Evolutionary conservation across 2,113 vertebrate species (phyloP).

Genomic region (Seriola aureovittata): DNA sequence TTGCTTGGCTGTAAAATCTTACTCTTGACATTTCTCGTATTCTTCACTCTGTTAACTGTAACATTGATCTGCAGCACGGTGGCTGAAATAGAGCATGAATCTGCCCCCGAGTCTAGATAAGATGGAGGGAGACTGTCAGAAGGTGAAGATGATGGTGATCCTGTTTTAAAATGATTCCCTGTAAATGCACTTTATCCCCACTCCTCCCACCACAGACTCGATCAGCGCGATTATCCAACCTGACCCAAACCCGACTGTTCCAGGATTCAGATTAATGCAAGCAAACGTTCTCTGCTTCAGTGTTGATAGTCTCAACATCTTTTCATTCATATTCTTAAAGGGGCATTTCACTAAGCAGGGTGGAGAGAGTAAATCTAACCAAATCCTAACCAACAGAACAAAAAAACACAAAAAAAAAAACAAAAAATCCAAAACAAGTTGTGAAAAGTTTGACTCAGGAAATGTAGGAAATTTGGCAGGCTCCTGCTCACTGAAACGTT

Average conservation of each 20-base stretch:
- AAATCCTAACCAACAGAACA: slow-evolving; percentile 12
- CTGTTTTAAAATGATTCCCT: neutral
- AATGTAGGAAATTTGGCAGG: slow-evolving; percentile 31
- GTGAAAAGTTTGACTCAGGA: slow-evolving; percentile 46
- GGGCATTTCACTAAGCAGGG: slow-evolving; percentile 12
- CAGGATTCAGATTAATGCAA: neutral
- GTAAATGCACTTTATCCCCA: slow-evolving; percentile 66
- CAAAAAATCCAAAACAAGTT: neutral
- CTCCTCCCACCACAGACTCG: neutral
- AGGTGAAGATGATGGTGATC: neutral
- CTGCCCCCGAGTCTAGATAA: neutral
- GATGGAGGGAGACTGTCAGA: neutral
- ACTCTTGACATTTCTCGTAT: neutral
- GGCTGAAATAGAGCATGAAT: neutral
- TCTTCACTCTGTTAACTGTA: neutral
- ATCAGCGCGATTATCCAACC: neutral
- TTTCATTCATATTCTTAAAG: neutral
- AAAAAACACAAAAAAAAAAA: neutral
- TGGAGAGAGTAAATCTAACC: neutral
- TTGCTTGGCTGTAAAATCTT: neutral
- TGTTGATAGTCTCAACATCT: neutral
- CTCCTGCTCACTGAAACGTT: slow-evolving; percentile 38
- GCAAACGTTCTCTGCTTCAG: neutral
- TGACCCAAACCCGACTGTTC: neutral
- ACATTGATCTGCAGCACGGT: neutral